A percentile compares a stretch with the other conserved stretches of the same genome.
phyloP scores from a whole-genome alignment of 2,888 invertebrate genomes.

The Diploptera punctata region DNA sequence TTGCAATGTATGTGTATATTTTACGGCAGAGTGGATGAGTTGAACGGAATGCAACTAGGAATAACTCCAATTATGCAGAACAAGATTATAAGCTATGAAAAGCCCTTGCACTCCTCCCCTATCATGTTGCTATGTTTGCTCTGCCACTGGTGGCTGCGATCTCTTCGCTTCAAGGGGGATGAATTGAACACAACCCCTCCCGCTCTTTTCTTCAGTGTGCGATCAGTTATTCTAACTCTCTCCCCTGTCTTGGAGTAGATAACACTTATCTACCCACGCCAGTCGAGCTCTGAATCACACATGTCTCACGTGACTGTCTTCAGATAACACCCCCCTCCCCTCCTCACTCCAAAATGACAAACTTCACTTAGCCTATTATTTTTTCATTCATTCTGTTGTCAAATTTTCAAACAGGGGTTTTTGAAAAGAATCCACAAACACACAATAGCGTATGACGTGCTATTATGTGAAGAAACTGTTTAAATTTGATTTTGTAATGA shows the following conservation, averaged over 20 bases:
- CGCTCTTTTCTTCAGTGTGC: constrained; percentile 20
- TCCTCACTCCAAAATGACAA: no score
- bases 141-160: constrained; percentile 9
- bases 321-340: not conserved
- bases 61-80: constrained; percentile 13
- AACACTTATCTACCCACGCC: constrained; percentile 24
- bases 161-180: constrained; percentile 19
- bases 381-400: no score
- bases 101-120: constrained; percentile 18
- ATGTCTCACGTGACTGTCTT: constrained; percentile 22
- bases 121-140: constrained; percentile 30
- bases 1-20: no score
- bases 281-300: constrained; percentile 9
- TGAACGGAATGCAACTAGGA: not conserved
- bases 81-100: constrained; percentile 20
- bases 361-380: no score
- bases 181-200: not conserved
- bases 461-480: no score
- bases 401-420: no score
- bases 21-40: no score
- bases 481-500: no score
- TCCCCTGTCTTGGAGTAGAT: constrained; percentile 15
- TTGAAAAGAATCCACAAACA: no score
- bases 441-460: no score
- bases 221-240: constrained; percentile 27